These are phyloP conservation scores for Cettia cetti DNA, from an alignment of 2,113 vertebrate genomes.

Conservation along the genomic window DNA sequence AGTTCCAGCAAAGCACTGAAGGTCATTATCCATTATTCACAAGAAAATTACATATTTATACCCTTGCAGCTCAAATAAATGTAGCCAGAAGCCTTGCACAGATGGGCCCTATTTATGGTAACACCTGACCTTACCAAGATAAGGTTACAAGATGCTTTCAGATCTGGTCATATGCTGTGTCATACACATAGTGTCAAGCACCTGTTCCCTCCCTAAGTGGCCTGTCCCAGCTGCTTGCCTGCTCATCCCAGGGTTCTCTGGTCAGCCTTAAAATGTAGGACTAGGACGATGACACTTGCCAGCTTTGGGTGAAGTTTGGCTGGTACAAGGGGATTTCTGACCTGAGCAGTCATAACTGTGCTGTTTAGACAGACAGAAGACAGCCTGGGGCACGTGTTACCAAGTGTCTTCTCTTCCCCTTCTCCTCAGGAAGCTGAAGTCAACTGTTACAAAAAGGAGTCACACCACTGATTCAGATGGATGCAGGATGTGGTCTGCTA, in stretches of 20 bases:
- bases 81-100: background rate
- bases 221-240: background rate
- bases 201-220: background rate
- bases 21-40: conserved; percentile 25
- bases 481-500: background rate
- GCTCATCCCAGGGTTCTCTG: background rate
- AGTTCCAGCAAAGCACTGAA: background rate
- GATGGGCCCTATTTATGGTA: background rate
- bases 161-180: background rate
- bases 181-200: background rate
- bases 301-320: background rate
- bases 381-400: background rate
- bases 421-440: background rate
- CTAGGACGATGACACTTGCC: rapidly evolving
- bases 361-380: background rate
- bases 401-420: background rate
- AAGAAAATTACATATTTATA: conserved; percentile 18
- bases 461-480: background rate
- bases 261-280: background rate
- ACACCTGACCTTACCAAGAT: background rate
- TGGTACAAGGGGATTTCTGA: background rate
- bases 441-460: background rate
- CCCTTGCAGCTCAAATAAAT: background rate
- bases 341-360: background rate
- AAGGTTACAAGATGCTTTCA: background rate